phyloP scores from a whole-genome alignment of 2,888 invertebrate genomes.

The Gryllus longicercus region DNA sequence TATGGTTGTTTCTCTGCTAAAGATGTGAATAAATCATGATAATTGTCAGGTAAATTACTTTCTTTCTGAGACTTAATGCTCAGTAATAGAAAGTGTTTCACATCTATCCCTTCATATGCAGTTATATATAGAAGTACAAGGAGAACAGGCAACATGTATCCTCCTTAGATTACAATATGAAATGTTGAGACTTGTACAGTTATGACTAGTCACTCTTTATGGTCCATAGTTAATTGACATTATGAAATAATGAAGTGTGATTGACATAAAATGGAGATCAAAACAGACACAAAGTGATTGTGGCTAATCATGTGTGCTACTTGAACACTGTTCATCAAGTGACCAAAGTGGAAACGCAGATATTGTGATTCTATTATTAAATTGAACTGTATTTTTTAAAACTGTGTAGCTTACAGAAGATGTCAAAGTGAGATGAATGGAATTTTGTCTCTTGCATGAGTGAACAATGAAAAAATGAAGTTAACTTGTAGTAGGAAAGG shows the following conservation, averaged over 20 bases:
- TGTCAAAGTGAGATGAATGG: neutral
- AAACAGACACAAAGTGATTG: neutral
- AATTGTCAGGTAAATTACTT: neutral
- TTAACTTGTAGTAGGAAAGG: neutral
- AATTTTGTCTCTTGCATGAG: slow-evolving; percentile 1
- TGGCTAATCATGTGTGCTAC: slow-evolving; percentile 1
- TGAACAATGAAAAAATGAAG: neutral
- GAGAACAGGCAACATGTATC: neutral
- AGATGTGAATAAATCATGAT: neutral
- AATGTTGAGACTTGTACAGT: slow-evolving; percentile 4
- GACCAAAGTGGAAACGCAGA: neutral
- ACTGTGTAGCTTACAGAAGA: neutral
- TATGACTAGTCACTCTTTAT: slow-evolving; percentile 9
- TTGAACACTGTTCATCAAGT: neutral
- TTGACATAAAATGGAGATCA: neutral
- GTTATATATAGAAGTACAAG: neutral
- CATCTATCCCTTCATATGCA: slow-evolving; percentile 6
- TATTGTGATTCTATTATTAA: slow-evolving; percentile 17
- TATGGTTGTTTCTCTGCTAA: neutral
- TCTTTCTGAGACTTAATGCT: neutral
- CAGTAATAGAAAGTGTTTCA: neutral
- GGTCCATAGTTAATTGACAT: slow-evolving; percentile 11
- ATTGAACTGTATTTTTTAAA: slow-evolving; percentile 7
- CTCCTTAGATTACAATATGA: neutral
- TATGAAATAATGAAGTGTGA: slow-evolving; percentile 11